Evolutionary conservation across 2,797 vertebrate genomes (phyloP).

Genomic region (Adrianichthys oophorus): DNA sequence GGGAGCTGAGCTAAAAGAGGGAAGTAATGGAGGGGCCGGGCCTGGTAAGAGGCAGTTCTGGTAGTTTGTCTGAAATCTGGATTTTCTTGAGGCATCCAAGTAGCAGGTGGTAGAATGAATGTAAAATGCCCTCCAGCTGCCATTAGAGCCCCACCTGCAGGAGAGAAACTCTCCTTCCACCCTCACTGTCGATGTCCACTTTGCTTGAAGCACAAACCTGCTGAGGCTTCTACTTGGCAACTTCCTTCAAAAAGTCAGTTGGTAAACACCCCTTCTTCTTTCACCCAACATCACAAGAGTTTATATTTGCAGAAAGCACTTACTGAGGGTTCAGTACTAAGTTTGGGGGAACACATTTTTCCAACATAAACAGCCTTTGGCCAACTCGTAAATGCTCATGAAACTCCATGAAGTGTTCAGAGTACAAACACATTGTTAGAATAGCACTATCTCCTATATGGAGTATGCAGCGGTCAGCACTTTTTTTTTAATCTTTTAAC

Average conservation of each 20-base stretch:
- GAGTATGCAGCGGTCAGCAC: too few relatives aligned
- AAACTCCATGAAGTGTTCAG: constrained; percentile 34
- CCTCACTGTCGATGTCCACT: constrained; percentile 15
- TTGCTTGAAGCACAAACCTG: constrained; percentile 23
- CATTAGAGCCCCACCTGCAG: constrained; percentile 65
- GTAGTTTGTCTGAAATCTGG: constrained; percentile 10
- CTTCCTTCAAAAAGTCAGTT: constrained; percentile 54
- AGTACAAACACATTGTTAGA: constrained; percentile 37
- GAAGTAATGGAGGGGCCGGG: constrained; percentile 29
- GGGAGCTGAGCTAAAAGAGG: not conserved
- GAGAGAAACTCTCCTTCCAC: constrained; percentile 37
- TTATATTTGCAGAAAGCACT: constrained; percentile 25
- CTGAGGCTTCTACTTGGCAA: constrained; percentile 43
- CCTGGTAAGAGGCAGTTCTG: constrained; percentile 24
- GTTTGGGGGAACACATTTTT: constrained; percentile 32
- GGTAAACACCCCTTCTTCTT: constrained; percentile 14
- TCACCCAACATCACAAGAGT: constrained; percentile 12
- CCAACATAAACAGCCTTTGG: constrained; percentile 56
- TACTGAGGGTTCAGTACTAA: constrained; percentile 23
- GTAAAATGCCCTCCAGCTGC: constrained; percentile 44
- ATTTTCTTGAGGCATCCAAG: constrained; percentile 26
- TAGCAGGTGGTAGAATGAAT: constrained; percentile 58
- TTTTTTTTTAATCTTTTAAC: too few relatives aligned
- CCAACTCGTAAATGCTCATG: constrained; percentile 38
- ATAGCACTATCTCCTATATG: constrained; percentile 4